Base-by-base conservation (phyloP, 2,888 invertebrate genomes). In the Dolichopus griseipennis region DNA sequence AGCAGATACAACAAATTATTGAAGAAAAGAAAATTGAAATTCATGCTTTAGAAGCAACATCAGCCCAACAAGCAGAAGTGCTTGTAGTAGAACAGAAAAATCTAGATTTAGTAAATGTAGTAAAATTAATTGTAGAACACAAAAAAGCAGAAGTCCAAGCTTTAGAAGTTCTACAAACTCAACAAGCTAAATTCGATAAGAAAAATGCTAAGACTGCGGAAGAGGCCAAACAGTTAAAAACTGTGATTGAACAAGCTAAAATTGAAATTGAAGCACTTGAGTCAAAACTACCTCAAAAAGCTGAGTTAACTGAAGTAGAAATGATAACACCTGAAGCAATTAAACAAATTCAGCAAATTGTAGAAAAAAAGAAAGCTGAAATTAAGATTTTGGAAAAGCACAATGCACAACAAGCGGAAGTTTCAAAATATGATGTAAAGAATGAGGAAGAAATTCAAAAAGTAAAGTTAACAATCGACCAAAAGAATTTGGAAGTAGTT, bases 21-120 rank as follows among this genome's bases (percentile, higher is more conserved):
- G 52, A 52, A 52, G 18, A 52, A 52, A 52, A 52, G 52, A 52
- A 52, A 52, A 52, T 52, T 52, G 52, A 52, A 18, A 52, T 52
- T 18, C 52, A 52, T 12, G 52, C 52, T 18, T 52, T 52, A 6
- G 52, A n/a, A 52, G 2, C 15, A n/a, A 52, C 2, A 52, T 6
- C n/a, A 15, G 52, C 52, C 4, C 18, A 52, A 7, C 52, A 52
- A 52, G 52, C 2, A 15, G 52, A 52, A 18, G 6, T 18, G 1
- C 6, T 2, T 52, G 15, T 52, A 18, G 6, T n/a, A 6, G 52
- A 52, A n/a, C 2, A 52, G n/a, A 52, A n/a, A 7, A 52, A 52
- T 18, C 18, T 52, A 12, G 18, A 52, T 52, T 12, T 18, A 52
- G 15, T 52, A 12, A 6, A 52, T 2, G 18, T 18, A 18, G 52